Percentiles rank a stretch among this genome's conserved stretches.
These are phyloP conservation scores for Tromatobia lineatoria DNA, from an alignment of 2,888 invertebrate species.

Conservation along the genomic window DNA sequence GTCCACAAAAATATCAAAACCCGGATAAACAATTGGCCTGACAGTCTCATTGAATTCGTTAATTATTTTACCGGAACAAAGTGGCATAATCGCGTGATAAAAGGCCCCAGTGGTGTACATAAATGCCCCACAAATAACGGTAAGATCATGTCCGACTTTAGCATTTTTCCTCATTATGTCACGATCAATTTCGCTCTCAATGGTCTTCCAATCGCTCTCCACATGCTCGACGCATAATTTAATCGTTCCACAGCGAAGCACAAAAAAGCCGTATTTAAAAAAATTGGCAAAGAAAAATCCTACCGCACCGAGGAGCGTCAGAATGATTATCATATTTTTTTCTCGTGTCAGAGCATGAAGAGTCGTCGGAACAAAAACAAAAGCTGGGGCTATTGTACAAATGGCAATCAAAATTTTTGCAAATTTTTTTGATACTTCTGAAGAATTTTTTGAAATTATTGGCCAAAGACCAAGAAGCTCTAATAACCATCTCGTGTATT, in stretches of 20 bases:
- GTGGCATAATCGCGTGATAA: constrained; percentile 61
- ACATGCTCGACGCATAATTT: constrained; percentile 72
- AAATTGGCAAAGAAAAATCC: constrained; percentile 20
- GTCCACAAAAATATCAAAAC: constrained; percentile 73
- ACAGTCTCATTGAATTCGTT: constrained; percentile 71
- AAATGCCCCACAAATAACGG: constrained; percentile 68
- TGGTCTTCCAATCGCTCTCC: constrained; percentile 75
- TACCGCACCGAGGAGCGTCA: constrained; percentile 39
- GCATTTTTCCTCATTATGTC: constrained; percentile 61
- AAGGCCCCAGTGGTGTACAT: constrained; percentile 65
- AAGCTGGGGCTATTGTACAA: constrained; percentile 29
- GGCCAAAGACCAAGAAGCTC: constrained; percentile 56
- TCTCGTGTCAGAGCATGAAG: constrained; percentile 36
- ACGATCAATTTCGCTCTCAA: constrained; percentile 50
- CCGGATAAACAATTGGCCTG: constrained; percentile 74
- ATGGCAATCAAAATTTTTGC: constrained; percentile 14
- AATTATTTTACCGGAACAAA: constrained; percentile 51
- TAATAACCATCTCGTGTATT: constrained; percentile 46
- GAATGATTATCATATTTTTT: not conserved
- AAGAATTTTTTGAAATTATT: constrained; percentile 18
- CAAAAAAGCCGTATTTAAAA: constrained; percentile 33
- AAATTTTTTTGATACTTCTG: constrained; percentile 11
- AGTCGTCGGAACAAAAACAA: constrained; percentile 39
- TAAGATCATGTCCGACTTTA: constrained; percentile 57
- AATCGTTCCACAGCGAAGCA: constrained; percentile 32